These are phyloP conservation scores for Galaxea fascicularis DNA, from an alignment of 92 coral and sea anemone species.

Conservation along the genomic window DNA sequence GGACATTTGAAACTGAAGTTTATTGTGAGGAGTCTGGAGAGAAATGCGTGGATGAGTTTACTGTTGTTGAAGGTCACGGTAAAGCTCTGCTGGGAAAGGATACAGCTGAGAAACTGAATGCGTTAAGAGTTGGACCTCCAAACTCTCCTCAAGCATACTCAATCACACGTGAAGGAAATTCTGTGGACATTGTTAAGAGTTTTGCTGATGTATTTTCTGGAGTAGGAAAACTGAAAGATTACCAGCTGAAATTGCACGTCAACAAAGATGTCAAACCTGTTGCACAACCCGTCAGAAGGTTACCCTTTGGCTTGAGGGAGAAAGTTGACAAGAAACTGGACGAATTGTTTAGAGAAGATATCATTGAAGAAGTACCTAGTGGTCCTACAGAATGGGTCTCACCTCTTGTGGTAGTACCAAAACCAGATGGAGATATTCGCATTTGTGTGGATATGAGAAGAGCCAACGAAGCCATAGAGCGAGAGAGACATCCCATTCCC, in stretches of 20 bases:
- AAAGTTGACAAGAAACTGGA: constrained; percentile 50
- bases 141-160: neutral
- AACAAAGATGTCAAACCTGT: constrained; percentile 39
- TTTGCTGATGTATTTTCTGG: constrained; percentile 23
- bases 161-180: constrained; percentile 31
- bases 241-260: constrained; percentile 50
- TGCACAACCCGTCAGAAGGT: constrained; percentile 39
- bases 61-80: constrained; percentile 57
- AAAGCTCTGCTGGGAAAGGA: constrained; percentile 50
- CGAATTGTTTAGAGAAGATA: constrained; percentile 16
- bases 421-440: constrained; percentile 20
- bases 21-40: constrained; percentile 39
- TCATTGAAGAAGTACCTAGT: constrained; percentile 36
- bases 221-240: constrained; percentile 43
- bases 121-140: constrained; percentile 47
- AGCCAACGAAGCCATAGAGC: too few relatives aligned
- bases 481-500: constrained; percentile 52
- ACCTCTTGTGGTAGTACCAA: constrained; percentile 38
- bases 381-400: constrained; percentile 41
- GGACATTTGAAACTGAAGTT: too few relatives aligned
- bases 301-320: constrained; percentile 44
- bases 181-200: constrained; percentile 30
- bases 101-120: constrained; percentile 53
- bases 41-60: constrained; percentile 62
- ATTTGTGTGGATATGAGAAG: constrained; percentile 43